Evolutionary conservation across 2,888 invertebrate genomes (phyloP).

Genomic region (Empis livida): DNA sequence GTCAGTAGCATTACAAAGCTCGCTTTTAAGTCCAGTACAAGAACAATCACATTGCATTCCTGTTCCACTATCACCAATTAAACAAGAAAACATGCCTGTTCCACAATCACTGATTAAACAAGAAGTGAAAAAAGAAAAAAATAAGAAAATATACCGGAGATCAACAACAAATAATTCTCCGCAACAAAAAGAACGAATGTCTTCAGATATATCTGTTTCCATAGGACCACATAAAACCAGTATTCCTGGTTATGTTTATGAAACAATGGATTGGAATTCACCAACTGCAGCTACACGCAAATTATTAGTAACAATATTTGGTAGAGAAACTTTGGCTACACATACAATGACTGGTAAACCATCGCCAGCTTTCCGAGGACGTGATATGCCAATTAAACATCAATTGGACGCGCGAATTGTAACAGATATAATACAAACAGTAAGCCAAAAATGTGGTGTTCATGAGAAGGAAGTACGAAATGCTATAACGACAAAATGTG

Average conservation of each 20-base stretch:
- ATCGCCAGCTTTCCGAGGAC: slow-evolving; percentile 39
- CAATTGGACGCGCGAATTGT: slow-evolving; percentile 40
- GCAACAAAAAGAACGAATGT: no score
- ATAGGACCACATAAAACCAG: slow-evolving; percentile 36
- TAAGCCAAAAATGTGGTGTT: slow-evolving; percentile 41
- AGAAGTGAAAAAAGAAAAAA: no score
- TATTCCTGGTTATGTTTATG: slow-evolving; percentile 33
- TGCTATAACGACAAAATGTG: slow-evolving; percentile 49
- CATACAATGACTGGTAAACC: slow-evolving; percentile 48
- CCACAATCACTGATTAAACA: no score
- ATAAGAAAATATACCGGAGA: no score
- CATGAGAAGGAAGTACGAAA: slow-evolving; percentile 44
- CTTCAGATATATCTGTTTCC: no score
- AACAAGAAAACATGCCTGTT: no score
- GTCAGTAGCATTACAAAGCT: no score
- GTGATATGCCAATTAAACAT: slow-evolving; percentile 27
- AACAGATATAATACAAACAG: slow-evolving; percentile 44
- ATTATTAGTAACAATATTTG: slow-evolving; percentile 42
- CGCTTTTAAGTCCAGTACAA: no score
- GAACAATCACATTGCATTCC: no score
- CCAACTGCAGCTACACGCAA: slow-evolving; percentile 44
- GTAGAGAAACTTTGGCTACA: slow-evolving; percentile 44
- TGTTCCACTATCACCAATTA: no score
- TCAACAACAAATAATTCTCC: no score
- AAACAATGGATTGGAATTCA: slow-evolving; percentile 41